A percentile compares a stretch with the other conserved stretches of the same genome.
Evolutionary conservation across 1,140 invertebrate genomes (phyloP).

Genomic region (Venturia canescens): DNA sequence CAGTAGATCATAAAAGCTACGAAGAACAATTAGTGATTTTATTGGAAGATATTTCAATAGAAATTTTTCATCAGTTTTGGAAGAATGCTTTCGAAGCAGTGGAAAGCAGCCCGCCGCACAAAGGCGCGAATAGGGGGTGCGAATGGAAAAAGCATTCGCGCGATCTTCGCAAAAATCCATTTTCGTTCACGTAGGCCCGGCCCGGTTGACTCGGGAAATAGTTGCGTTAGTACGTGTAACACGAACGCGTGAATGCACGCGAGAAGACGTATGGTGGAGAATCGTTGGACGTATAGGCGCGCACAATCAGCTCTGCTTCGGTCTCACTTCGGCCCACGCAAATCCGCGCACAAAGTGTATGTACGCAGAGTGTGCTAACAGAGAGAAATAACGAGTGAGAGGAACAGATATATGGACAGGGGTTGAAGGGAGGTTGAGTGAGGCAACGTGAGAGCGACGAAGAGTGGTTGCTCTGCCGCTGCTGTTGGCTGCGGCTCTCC

Average conservation of each 20-base stretch:
- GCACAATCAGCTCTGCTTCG: slow-evolving; percentile 36
- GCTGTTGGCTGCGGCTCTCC: slow-evolving; percentile 67
- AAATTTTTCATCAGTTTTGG: not conserved
- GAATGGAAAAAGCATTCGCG: slow-evolving; percentile 4
- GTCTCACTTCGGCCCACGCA: slow-evolving; percentile 30
- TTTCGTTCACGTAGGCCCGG: slow-evolving; percentile 17
- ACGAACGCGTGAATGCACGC: slow-evolving; percentile 34
- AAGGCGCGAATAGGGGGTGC: slow-evolving; percentile 1
- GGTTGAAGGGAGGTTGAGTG: slow-evolving; percentile 44
- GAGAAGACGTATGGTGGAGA: slow-evolving; percentile 34
- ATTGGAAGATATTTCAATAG: not conserved
- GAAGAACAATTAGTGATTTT: not conserved
- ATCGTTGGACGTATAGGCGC: slow-evolving; percentile 35
- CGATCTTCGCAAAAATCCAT: slow-evolving; percentile 34
- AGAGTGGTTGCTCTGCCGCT: slow-evolving; percentile 65
- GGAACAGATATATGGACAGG: slow-evolving; percentile 35
- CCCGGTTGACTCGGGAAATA: not conserved
- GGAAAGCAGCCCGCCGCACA: not conserved
- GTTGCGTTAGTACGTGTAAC: slow-evolving; percentile 17
- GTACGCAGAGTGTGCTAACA: not conserved
- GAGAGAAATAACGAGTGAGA: slow-evolving; percentile 23
- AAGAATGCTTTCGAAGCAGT: slow-evolving; percentile 9
- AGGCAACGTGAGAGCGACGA: slow-evolving; percentile 52
- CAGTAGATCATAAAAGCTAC: not conserved
- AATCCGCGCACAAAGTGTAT: slow-evolving; percentile 33